phyloP scores from a whole-genome alignment of 2,888 invertebrate species.

The Acleris sparsana region DNA sequence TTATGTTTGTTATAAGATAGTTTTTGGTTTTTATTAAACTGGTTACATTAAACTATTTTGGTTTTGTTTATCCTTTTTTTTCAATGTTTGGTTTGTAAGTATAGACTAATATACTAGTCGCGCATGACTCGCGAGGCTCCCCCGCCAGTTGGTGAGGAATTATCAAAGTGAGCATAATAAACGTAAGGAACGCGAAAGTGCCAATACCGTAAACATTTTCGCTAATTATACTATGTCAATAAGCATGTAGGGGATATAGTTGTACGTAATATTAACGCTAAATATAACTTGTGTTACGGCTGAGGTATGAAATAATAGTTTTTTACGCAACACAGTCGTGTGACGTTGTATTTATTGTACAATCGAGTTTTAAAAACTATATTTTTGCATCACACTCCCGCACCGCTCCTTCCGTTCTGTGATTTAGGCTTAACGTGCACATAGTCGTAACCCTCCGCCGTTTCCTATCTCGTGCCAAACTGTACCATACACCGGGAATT shows the following conservation, averaged over 20 bases:
- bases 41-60: slow-evolving; percentile 64
- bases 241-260: slow-evolving; percentile 55
- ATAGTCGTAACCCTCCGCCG: slow-evolving; percentile 60
- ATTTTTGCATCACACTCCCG: slow-evolving; percentile 76
- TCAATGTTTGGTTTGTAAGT: not conserved
- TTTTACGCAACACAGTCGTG: slow-evolving; percentile 59
- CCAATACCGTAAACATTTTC: slow-evolving; percentile 62
- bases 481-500: slow-evolving; percentile 27
- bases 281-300: slow-evolving; percentile 52
- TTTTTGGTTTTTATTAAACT: slow-evolving; percentile 77
- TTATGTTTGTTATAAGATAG: slow-evolving; percentile 47
- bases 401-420: slow-evolving; percentile 79
- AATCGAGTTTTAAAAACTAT: slow-evolving; percentile 55
- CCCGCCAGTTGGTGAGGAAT: not conserved
- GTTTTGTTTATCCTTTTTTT: slow-evolving; percentile 49
- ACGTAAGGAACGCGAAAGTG: slow-evolving; percentile 55
- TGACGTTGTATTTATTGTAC: slow-evolving; percentile 53
- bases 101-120: not conserved
- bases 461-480: slow-evolving; percentile 75
- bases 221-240: slow-evolving; percentile 70
- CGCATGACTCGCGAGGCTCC: not conserved
- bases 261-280: slow-evolving; percentile 50
- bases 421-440: slow-evolving; percentile 74
- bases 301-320: slow-evolving; percentile 51
- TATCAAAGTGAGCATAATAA: slow-evolving; percentile 19